Base-by-base conservation (phyloP, 2,888 invertebrate genomes). In the Pammene fasciana region DNA sequence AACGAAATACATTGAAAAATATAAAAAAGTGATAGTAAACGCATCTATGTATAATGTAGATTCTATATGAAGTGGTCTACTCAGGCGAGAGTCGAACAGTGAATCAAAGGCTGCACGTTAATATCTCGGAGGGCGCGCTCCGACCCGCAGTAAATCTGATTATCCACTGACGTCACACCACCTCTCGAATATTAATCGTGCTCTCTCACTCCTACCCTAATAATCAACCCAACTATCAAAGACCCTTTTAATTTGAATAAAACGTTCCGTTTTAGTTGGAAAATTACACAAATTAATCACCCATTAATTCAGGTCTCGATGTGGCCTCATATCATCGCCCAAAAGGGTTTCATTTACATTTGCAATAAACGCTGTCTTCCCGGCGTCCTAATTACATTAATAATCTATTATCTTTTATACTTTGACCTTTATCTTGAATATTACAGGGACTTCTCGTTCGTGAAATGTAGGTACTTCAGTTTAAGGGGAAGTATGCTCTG, bases 131-230 rank as follows among this genome's bases (percentile, higher is more conserved):
- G 79, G 79, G 82, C 78, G 76, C 80, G 77, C 78, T 77, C 77
- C 79, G 78, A 82, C 79, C 79, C 80, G 75, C 77, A 75, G 78
- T 78, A 86, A 87, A 86, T 86, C 84, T 83, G 86, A 86, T 87
- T 87, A 87, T 82, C 77, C 80, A 74, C 76, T 81, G 83, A 82
- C 78, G 80, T 78, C 81, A 80, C 75, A 76, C 78, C 78, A 75
- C 81, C 77, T 72, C 75, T 82, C 79, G 88, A 87, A 87, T 87
- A 86, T 83, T 86, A 86, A 86, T 83, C 76, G 77, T 61, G 77
- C 76, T 76, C 78, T 78, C 76, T 78, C 81, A 80, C 78, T 79
- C 78, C 77, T 79, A 79, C 77, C 75, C 76, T 73, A 78, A 78
- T 82, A 82, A 82, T 84, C 78, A 81, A 81, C 79, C 74, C 77